Evolutionary conservation across 1,140 invertebrate genomes (phyloP), one percentile per base, ranked within the genome.

Genomic region (Chionoecetes opilio): DNA sequence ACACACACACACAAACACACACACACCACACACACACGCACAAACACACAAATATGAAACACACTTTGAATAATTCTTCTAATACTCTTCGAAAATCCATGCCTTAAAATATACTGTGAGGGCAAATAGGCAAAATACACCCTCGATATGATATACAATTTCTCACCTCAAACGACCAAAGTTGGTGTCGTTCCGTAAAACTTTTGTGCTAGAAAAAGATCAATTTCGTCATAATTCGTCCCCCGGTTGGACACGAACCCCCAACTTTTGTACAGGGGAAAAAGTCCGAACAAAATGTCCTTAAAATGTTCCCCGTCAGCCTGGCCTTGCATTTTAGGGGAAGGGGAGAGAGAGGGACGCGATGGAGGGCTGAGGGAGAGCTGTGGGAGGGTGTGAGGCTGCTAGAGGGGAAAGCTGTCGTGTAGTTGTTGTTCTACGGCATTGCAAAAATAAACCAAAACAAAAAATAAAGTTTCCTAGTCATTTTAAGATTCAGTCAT

Each of bases 81-180:
- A n/a, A n/a, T n/a, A 21, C 63, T 75, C 63, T 75, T 75, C 6
- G 63, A 75, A 75, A 75, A 75, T n/a, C 63, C 63, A 75, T 75
- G 63, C 63, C 63, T 75, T 26, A 75, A 63, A 75, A 75, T 46
- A 14, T 75, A n/a, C n/a, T 75, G 21, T 0, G 63, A n/a, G 63
- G 35, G 11, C 82, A 85, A 93, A 93, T 87, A 85, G 92, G 82
- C 92, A 38, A 93, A 84, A 93, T 93, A 93, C 63, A 93, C 32
- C 92, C 92, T 75, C 84, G 82, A 85, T 93, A 93, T 93, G 92
- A 93, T 93, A 41, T 93, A 93, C 92, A 93, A 93, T 93, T 93
- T 93, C 92, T 93, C 92, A 93, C 92, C 92, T 93, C 92, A 32
- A 93, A 93, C 92, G 92, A 93, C 92, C 92, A 87, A 93, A 87